Conservation (phyloP, 2,797 vertebrate species). For the Anisognathus igniventris region DNA sequence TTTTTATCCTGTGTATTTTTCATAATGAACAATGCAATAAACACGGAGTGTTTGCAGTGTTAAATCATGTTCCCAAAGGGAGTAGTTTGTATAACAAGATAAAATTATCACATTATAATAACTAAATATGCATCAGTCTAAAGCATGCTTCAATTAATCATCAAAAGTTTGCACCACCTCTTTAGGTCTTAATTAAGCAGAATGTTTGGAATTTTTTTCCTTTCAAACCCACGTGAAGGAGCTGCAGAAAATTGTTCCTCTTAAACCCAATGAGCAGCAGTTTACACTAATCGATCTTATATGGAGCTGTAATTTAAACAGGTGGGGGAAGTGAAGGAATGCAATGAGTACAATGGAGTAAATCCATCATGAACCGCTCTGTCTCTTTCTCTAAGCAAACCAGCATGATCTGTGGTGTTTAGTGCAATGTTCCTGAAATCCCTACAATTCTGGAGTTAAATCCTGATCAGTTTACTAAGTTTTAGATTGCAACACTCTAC, state of each 20-base stretch:
- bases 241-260: constrained; percentile 47
- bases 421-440: neutral
- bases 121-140: constrained; percentile 80
- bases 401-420: neutral
- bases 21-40: constrained; percentile 73
- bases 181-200: constrained; percentile 78
- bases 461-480: neutral
- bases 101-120: constrained; percentile 85
- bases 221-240: constrained; percentile 53
- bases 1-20: constrained; percentile 62
- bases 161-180: constrained; percentile 77
- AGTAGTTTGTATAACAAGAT: constrained; percentile 78
- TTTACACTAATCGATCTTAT: constrained; percentile 40
- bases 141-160: constrained; percentile 84
- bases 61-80: constrained; percentile 78
- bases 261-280: constrained; percentile 40
- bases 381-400: neutral
- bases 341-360: neutral
- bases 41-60: constrained; percentile 67
- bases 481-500: neutral
- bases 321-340: neutral
- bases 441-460: neutral
- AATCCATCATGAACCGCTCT: neutral
- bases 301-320: neutral
- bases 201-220: constrained; percentile 61